These are phyloP conservation scores for Pyrocephalus nanus DNA, from an alignment of 2,797 vertebrate species.

Conservation along the genomic window DNA sequence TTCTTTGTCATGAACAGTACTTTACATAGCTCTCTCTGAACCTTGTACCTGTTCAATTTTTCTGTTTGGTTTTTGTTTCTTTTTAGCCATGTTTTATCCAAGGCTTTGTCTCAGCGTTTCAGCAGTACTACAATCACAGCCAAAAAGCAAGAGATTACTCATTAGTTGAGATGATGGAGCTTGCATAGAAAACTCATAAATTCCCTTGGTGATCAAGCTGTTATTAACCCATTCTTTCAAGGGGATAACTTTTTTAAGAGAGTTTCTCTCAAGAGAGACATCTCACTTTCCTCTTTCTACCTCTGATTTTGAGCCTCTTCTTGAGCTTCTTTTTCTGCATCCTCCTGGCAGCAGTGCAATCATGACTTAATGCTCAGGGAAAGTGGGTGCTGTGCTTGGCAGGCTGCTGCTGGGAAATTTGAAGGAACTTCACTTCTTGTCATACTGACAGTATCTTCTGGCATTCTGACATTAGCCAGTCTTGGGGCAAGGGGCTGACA, in stretches of 20 bases:
- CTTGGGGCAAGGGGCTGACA: neutral
- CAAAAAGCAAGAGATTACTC: neutral
- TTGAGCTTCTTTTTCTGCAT: neutral
- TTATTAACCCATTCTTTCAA: neutral
- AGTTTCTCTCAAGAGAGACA: neutral
- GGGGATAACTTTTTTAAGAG: neutral
- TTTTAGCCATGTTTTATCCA: neutral
- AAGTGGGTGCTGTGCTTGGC: neutral
- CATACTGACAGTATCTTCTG: neutral
- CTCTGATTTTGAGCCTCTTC: neutral
- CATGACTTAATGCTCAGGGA: neutral
- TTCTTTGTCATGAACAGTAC: neutral
- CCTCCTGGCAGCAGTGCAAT: neutral
- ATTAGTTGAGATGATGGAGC: neutral
- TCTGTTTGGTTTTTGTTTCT: neutral
- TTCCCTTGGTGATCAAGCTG: neutral
- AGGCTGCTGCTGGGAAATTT: neutral
- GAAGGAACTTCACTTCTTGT: neutral
- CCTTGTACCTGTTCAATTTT: accelerated
- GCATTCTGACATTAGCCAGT: neutral
- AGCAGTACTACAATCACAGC: neutral
- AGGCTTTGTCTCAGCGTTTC: neutral
- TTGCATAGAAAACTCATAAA: neutral
- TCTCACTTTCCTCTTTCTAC: neutral
- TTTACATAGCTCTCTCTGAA: neutral